phyloP scores from a whole-genome alignment of 2,888 invertebrate genomes.

The Tryphoninae sp. region DNA sequence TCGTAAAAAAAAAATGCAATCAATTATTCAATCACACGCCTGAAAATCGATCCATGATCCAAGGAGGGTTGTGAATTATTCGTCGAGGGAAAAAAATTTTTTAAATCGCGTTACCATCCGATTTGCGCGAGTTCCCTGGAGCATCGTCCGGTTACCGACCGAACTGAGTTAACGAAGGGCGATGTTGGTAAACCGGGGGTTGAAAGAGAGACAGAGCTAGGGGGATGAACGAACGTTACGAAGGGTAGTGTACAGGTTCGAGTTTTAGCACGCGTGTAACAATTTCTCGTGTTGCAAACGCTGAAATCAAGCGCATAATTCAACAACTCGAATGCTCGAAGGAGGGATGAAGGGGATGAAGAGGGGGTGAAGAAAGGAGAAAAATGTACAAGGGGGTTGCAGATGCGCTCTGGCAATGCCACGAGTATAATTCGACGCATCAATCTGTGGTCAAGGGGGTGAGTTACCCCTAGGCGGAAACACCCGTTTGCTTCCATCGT shows the following conservation, averaged over 20 bases:
- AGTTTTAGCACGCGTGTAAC: slow-evolving; percentile 54
- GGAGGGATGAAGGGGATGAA: slow-evolving; percentile 43
- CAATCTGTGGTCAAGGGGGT: slow-evolving; percentile 78
- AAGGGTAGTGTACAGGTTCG: slow-evolving; percentile 60
- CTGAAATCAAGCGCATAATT: slow-evolving; percentile 80
- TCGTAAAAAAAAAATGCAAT: too few relatives aligned
- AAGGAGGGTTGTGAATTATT: background rate
- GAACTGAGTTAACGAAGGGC: slow-evolving; percentile 50
- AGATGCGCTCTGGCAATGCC: slow-evolving; percentile 69
- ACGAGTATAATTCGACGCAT: slow-evolving; percentile 79
- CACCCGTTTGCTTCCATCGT: slow-evolving; percentile 55
- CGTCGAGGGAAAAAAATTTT: slow-evolving; percentile 17
- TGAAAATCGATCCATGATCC: too few relatives aligned
- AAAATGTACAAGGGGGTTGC: slow-evolving; percentile 62
- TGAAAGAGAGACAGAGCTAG: slow-evolving; percentile 62
- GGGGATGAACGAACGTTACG: slow-evolving; percentile 48
- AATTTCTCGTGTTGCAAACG: slow-evolving; percentile 19
- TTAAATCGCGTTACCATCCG: slow-evolving; percentile 71
- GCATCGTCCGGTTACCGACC: slow-evolving; percentile 57
- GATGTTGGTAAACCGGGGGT: slow-evolving; percentile 42
- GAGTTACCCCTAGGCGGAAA: slow-evolving; percentile 38
- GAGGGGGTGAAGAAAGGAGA: slow-evolving; percentile 9
- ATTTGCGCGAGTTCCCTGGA: slow-evolving; percentile 72
- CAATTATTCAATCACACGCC: too few relatives aligned
- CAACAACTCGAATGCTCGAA: slow-evolving; percentile 67